Evolutionary conservation across 2,113 vertebrate genomes (phyloP).

Genomic region (Amblyopsis rosae): DNA sequence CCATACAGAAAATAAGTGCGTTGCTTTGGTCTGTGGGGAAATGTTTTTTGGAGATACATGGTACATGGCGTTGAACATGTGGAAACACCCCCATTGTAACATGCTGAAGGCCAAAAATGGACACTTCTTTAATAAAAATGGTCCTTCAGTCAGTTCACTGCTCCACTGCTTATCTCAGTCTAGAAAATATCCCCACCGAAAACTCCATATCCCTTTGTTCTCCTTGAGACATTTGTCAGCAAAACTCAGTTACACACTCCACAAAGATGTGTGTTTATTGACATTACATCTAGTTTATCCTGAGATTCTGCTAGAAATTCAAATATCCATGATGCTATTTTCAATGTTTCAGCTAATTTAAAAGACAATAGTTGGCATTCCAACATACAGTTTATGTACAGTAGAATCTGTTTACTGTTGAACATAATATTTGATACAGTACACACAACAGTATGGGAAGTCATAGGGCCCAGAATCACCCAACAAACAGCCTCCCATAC

Average conservation of each 20-base stretch:
- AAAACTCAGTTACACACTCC: neutral
- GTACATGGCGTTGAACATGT: too few species aligned
- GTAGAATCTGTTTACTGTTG: too few species aligned
- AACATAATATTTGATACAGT: too few species aligned
- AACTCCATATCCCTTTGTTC: slow-evolving; percentile 21
- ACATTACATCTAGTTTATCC: neutral
- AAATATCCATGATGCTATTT: too few species aligned
- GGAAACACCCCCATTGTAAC: too few species aligned
- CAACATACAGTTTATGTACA: neutral
- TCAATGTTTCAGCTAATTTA: too few species aligned
- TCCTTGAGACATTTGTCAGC: slow-evolving; percentile 7
- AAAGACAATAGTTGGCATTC: too few species aligned
- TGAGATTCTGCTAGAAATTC: too few species aligned
- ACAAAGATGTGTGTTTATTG: slow-evolving; percentile 9
- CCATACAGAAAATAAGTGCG: neutral
- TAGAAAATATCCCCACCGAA: slow-evolving; percentile 16
- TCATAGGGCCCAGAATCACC: slow-evolving; percentile 18
- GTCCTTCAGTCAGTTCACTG: slow-evolving; percentile 5
- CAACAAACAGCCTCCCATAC: slow-evolving; percentile 19
- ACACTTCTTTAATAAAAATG: too few species aligned
- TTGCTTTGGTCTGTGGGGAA: neutral
- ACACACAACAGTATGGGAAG: slow-evolving; percentile 23
- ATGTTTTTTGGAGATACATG: neutral
- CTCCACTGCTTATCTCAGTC: slow-evolving; percentile 9
- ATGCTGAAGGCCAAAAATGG: too few species aligned